phyloP scores from a whole-genome alignment of 30 jellyfish, hydroid and myxozoan species.

The Aurelia aurita region DNA sequence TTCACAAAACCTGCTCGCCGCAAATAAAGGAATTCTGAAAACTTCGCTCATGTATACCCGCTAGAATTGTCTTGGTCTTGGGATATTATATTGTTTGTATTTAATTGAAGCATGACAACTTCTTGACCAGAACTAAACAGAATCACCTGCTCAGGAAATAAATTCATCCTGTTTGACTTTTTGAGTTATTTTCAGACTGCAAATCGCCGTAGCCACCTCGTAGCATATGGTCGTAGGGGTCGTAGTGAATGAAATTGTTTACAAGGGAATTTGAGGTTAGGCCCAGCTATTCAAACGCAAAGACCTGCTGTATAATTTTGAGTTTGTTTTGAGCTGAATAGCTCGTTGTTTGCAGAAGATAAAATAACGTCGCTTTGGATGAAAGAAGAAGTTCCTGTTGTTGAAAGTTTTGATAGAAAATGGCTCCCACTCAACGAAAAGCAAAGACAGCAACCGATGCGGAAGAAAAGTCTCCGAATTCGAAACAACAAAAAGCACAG shows the following conservation, averaged over 20 bases:
- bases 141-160: no score
- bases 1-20: no score
- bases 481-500: background rate
- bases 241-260: no score
- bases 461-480: background rate
- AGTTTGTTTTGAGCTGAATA: no score
- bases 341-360: no score
- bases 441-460: background rate
- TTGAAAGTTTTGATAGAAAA: background rate
- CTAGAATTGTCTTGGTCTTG: background rate
- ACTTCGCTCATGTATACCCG: background rate
- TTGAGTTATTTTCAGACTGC: no score
- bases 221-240: no score
- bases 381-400: background rate
- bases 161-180: background rate
- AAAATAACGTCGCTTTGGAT: background rate
- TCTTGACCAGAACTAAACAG: constrained; percentile 33
- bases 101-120: constrained; percentile 49
- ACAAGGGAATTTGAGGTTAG: no score
- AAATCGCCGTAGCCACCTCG: no score
- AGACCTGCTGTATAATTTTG: no score
- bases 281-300: no score
- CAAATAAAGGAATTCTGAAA: background rate
- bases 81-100: constrained; percentile 4
- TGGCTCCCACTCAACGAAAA: constrained; percentile 20